Evolutionary conservation across 2,797 vertebrate genomes (phyloP).

Genomic region (Cuculus canorus): DNA sequence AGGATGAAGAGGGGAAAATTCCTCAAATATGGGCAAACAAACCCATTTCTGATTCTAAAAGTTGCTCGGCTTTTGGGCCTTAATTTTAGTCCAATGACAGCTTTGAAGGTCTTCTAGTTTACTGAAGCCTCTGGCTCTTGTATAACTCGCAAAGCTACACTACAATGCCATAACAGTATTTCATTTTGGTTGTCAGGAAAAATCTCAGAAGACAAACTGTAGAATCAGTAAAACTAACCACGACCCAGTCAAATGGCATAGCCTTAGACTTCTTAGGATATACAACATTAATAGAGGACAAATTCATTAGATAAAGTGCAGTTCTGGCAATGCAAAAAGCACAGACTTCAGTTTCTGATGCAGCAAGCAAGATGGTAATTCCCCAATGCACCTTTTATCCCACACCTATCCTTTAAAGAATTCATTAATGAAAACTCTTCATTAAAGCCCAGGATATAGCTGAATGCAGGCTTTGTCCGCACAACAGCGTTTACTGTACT

Average conservation of each 20-base stretch:
- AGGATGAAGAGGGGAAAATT: conserved; percentile 1
- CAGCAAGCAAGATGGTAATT: conserved; percentile 22
- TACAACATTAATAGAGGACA: background rate
- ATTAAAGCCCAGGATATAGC: background rate
- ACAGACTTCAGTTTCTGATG: conserved; percentile 11
- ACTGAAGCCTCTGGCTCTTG: background rate
- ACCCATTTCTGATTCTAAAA: conserved; percentile 33
- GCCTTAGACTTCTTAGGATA: background rate
- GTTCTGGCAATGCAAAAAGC: conserved; percentile 40
- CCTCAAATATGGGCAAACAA: background rate
- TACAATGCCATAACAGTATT: background rate
- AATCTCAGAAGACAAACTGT: background rate
- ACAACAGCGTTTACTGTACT: background rate
- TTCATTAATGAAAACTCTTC: background rate
- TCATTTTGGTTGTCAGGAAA: background rate
- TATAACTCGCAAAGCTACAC: background rate
- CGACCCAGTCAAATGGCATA: background rate
- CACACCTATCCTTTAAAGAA: background rate
- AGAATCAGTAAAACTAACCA: background rate
- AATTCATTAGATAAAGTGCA: conserved; percentile 39
- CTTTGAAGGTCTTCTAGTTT: background rate
- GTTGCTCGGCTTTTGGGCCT: background rate
- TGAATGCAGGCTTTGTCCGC: background rate
- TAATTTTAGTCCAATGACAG: background rate
- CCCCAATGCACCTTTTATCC: background rate